These are phyloP conservation scores for Hedychridium roseum DNA, from an alignment of 2,888 invertebrate species.

Conservation along the genomic window DNA sequence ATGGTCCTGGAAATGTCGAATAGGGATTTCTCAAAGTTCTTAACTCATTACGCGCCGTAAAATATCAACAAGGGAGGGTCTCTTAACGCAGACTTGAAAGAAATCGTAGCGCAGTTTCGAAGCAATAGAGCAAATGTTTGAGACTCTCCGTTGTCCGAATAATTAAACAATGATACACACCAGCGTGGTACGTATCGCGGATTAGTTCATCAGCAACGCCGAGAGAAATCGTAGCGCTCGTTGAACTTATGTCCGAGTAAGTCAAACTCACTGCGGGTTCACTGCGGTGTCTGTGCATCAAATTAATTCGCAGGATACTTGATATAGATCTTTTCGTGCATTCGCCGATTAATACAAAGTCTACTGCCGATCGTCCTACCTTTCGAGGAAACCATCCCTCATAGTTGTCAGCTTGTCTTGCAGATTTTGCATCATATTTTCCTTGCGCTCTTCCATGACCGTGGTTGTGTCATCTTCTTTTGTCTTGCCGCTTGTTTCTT, in stretches of 20 bases:
- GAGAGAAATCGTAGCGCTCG: slow-evolving; percentile 69
- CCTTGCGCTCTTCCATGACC: slow-evolving; percentile 41
- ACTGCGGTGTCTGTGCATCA: slow-evolving; percentile 61
- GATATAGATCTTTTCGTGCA: too few species aligned
- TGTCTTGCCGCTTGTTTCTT: slow-evolving; percentile 21
- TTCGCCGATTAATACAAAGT: too few species aligned
- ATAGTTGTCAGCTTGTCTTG: slow-evolving; percentile 65
- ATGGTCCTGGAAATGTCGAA: slow-evolving; percentile 45
- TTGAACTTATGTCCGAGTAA: slow-evolving; percentile 72
- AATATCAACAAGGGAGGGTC: too few species aligned
- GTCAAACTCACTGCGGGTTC: slow-evolving; percentile 72
- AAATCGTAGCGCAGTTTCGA: too few species aligned
- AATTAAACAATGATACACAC: slow-evolving; percentile 31
- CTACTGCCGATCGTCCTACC: slow-evolving; percentile 55
- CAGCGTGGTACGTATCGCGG: slow-evolving; percentile 56
- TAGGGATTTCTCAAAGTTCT: neutral
- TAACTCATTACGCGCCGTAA: too few species aligned
- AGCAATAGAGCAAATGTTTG: too few species aligned
- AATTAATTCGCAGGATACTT: neutral
- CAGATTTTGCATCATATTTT: slow-evolving; percentile 59
- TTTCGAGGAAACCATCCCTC: slow-evolving; percentile 69
- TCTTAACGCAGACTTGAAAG: too few species aligned
- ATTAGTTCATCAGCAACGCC: slow-evolving; percentile 64
- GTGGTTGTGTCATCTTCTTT: slow-evolving; percentile 28
- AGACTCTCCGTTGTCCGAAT: too few species aligned